Evolutionary conservation across 2,888 invertebrate species (phyloP), one percentile per base, ranked within the genome.

Genomic region (Gari tellinella): DNA sequence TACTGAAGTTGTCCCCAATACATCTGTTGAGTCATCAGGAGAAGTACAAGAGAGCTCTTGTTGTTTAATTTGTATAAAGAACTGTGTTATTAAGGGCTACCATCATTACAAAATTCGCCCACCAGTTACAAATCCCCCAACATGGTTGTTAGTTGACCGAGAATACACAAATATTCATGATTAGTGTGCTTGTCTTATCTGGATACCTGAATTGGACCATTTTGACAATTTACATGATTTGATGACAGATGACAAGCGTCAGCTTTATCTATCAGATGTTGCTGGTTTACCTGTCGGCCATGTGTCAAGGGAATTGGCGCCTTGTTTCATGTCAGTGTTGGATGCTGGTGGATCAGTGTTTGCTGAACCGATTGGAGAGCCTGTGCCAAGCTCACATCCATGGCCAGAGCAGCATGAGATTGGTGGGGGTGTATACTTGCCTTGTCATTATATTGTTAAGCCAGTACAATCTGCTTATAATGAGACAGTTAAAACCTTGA

Each of bases 241-340:
- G 37, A n/a, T 40, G 7, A 64, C 64, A 38, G 64, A 64, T 26
- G 26, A 46, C 15, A 55, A 57, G 15, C 21, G 56, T 0, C 56
- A 64, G 1, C 26, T 64, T 2, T 12, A 23, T 2, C 56, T 56
- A 25, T 56, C 56, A 10, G 64, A 64, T 41, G 15, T 64, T 48
- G 46, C 64, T 5, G 64, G 64, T 26, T 26, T 56, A 14, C 56
- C 64, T n/a, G 26, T 64, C 1, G 56, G 64, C 10, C 64, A 64
- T 64, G 48, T 40, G 26, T 56, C 53, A 19, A 56, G 64, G 41
- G 49, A 38, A 26, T 23, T 64, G 41, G 64, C 56, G 1, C 5
- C 21, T 17, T 37, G 21, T 56, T 64, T 64, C 15, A 64, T 56
- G 19, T 4, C 37, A 1, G 56, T 56, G 1, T 15, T 64, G n/a